phyloP scores from a whole-genome alignment of 2,888 invertebrate genomes.

The Xanthostigma xanthostigma region DNA sequence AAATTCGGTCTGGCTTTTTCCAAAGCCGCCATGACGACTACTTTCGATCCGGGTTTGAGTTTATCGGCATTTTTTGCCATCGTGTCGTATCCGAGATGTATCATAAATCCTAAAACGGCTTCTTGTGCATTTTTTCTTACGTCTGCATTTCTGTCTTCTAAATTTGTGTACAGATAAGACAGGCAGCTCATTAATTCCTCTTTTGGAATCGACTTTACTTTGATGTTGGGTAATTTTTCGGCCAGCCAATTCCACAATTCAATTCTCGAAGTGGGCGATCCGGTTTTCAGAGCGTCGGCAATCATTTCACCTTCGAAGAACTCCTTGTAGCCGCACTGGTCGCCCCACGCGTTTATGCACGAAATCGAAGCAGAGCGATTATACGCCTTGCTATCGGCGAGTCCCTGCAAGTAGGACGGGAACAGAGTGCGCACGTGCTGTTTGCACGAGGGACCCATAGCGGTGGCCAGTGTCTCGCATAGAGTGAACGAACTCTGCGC shows the following conservation, averaged over 20 bases:
- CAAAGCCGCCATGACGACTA: slow-evolving; percentile 58
- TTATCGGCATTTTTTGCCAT: slow-evolving; percentile 66
- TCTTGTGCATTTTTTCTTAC: slow-evolving; percentile 84
- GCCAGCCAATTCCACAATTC: slow-evolving; percentile 79
- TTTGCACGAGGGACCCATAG: slow-evolving; percentile 71
- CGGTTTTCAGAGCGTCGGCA: slow-evolving; percentile 68
- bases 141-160: slow-evolving; percentile 84
- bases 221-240: slow-evolving; percentile 60
- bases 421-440: slow-evolving; percentile 66
- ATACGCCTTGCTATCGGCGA: slow-evolving; percentile 60
- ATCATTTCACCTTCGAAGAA: slow-evolving; percentile 84
- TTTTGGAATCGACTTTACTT: slow-evolving; percentile 54
- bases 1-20: slow-evolving; percentile 77
- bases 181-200: slow-evolving; percentile 69
- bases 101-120: slow-evolving; percentile 82
- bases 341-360: slow-evolving; percentile 77
- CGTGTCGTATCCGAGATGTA: slow-evolving; percentile 71
- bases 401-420: slow-evolving; percentile 72
- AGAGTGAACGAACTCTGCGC: slow-evolving; percentile 71
- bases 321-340: slow-evolving; percentile 64
- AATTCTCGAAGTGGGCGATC: slow-evolving; percentile 66
- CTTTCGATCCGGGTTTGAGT: slow-evolving; percentile 65
- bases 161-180: slow-evolving; percentile 59
- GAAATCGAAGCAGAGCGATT: slow-evolving; percentile 65
- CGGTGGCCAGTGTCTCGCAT: slow-evolving; percentile 64